Base-by-base conservation (phyloP, 2,888 invertebrate genomes). In the Frankliniella intonsa region DNA sequence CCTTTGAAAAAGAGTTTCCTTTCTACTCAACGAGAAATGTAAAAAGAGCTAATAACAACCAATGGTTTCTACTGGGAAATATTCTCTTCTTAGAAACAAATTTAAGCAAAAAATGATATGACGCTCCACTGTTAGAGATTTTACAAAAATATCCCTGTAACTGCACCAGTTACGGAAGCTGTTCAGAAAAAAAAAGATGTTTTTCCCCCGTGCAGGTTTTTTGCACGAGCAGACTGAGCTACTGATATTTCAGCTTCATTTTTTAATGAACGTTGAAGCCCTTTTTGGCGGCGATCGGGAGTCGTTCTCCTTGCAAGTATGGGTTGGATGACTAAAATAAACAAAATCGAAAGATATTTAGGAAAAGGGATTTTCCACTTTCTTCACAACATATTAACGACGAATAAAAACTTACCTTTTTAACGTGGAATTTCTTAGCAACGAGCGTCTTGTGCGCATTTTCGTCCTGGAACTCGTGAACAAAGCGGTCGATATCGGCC, bases 271-370 rank as follows among this genome's bases (percentile, higher is more conserved):
- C 92, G 86, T 94, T 92, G 87, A 93, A 93, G 85, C 96, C 96
- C 89, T 97, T 97, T 88, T 97, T 97, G 82, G 97, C 97, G 69
- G 97, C 97, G 84, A 97, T 94, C 14, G 97, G 96, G 84, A 97
- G 90, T 86, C 94, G 94, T 86, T 96, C 95, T 69, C 97, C 97
- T 85, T 90, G 91, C 86, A 97, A 90, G 87, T 92, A 97, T 14
- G 97, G 97, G 89, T 97, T 97, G 25, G 69, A 76, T 10, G 69
- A 76, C 69, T 76, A 25, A 22, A 92, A 90, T 81, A 86, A 85
- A 85, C 83, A 84, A 84, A 80, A n/a, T n/a, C n/a, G n/a, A 83
- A 85, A 83, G 83, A 83, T 83, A 50, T 79, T 82, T 50, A 69
- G 82, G 49, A 81, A 49, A 81, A 27, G 82, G 27, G 49, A n/a